Base-by-base conservation (phyloP, 2,888 invertebrate genomes). In the Rutpela maculata region DNA sequence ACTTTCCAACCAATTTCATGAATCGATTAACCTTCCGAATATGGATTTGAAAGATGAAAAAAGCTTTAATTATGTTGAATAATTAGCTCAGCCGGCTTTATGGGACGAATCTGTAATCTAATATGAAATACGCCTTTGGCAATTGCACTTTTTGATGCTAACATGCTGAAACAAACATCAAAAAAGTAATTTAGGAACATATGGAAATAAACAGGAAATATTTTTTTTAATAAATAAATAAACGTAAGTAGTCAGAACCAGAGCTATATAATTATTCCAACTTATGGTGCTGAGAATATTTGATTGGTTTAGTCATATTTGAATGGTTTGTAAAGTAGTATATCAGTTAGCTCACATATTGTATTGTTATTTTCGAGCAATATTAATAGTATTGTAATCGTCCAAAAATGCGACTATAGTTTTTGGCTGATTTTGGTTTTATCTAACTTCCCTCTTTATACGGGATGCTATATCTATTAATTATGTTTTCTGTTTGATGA, bases 1-100 rank as follows among this genome's bases (percentile, higher is more conserved):
- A 22, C 59, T 59, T 59, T 59, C 59, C 59, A 59, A 22, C 22
- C 59, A 59, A 59, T 59, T 59, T 59, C 59, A 59, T 59, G 59
- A 59, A 18, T 22, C 59, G 59, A 59, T 19, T 59, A 59, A 59
- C 59, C 22, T 22, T 22, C 59, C 59, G 59, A 57, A 19, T 59
- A 59, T 59, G 59, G 59, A 59, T 59, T 22, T 22, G 11, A 22
- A 18, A 22, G 22, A 59, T 59, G 59, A 59, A 59, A 50, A 22
- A 59, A 59, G 59, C 59, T 59, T 22, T 59, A 59, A 59, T 59
- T 59, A 59, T 22, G 59, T 59, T 22, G 59, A 59, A 59, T 18
- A 59, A 59, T 59, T 59, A 59, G 59, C 59, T 59, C 11, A 59
- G 59, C 59, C 19, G 15, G 22, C 59, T 11, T 59, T 22, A 59